Evolutionary conservation across 2,888 invertebrate genomes (phyloP), one percentile per base, ranked within the genome.

Genomic region (Petrolisthes cinctipes): DNA sequence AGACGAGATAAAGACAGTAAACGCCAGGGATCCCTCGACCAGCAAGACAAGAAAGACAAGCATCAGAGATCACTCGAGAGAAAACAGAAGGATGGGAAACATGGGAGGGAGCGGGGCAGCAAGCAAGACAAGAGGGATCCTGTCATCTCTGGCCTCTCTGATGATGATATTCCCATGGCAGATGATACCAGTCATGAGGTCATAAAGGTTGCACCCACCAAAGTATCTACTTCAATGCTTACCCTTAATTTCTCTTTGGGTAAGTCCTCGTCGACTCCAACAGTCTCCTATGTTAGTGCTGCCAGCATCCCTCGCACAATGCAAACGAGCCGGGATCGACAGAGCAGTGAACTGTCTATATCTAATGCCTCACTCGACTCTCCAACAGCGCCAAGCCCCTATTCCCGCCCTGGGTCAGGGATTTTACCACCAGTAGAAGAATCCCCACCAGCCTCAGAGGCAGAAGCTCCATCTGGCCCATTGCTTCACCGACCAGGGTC

Each of bases 151-250:
- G 71, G 80, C 66, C 79, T 89, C 54, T 84, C 89, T 56, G 73
- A 84, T 20, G 89, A 89, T 53, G 89, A 90, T 80, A 81, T 89
- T 76, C 89, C 89, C n/a, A 86, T 88, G 89, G 87, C 87, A 20
- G 90, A 89, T 57, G 90, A 89, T 5, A 56, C 37, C 71, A 85
- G 76, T 51, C 83, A 87, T 4, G 86, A 87, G 51, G 23, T 86
- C n/a, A 57, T 86, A 17, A 57, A 81, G 17, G 5, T 11, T 14
- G 53, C 20, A 11, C 14, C 54, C 79, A 20, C 61, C 9, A 66
- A 78, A 54, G n/a, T 20, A 11, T 20, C 53, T 5, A 71, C 86
- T 5, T 51, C 56, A 53, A 82, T 61, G 75, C 56, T 73, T 23
- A 54, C 84, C 4, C 54, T 83, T n/a, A 85, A 84, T 79, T 85